Conservation (phyloP, 1,140 invertebrate species). For the Philotrypesis tridentata region DNA sequence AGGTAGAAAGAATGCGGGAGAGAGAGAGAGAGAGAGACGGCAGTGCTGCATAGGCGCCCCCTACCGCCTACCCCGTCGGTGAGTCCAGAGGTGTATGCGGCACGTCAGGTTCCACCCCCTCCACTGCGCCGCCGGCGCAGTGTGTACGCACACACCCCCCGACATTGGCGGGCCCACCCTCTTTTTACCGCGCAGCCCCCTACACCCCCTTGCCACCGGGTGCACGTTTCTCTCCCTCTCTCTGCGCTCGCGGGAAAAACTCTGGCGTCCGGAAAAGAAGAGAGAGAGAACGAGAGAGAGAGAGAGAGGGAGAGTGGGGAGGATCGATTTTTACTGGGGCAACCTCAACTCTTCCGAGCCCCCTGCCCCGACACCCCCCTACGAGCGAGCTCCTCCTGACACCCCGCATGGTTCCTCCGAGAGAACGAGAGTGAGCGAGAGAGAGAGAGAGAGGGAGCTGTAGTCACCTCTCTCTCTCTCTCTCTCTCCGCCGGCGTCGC, state of each 20-base stretch:
- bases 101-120: constrained; percentile 37
- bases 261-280: constrained; percentile 58
- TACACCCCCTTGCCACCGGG: constrained; percentile 5
- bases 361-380: constrained; percentile 3
- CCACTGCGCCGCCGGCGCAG: not conserved
- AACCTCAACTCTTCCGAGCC: constrained; percentile 32
- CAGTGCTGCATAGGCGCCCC: constrained; percentile 38
- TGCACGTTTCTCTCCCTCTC: not conserved
- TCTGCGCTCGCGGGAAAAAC: constrained; percentile 71
- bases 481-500: constrained; percentile 39
- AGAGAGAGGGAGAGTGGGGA: constrained; percentile 50
- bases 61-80: not conserved
- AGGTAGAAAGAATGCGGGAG: constrained; percentile 13
- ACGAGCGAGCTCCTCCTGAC: constrained; percentile 22
- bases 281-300: constrained; percentile 13
- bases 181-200: constrained; percentile 14
- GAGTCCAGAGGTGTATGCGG: not conserved
- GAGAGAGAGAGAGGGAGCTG: constrained; percentile 1
- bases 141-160: constrained; percentile 40
- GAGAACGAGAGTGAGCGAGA: constrained; percentile 13
- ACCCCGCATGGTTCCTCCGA: constrained; percentile 44
- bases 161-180: constrained; percentile 29
- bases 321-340: constrained; percentile 75
- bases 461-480: constrained; percentile 41
- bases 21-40: constrained; percentile 26